phyloP scores from a whole-genome alignment of 2,113 vertebrate genomes.

The Melanerpes formicivorus region DNA sequence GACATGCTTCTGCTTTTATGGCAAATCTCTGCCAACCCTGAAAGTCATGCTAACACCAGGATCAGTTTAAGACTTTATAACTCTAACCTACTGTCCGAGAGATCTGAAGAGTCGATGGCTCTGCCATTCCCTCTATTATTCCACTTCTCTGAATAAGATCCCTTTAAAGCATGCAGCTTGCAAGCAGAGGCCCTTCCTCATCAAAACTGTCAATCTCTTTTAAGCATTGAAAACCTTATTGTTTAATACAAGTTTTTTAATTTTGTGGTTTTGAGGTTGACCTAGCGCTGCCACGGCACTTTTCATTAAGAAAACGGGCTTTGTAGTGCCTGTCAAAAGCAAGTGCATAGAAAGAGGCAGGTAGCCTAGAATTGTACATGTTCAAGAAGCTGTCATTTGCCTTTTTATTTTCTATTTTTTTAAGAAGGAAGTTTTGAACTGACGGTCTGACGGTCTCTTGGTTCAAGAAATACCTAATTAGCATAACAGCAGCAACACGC shows the following conservation, averaged over 20 bases:
- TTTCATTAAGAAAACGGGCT: not conserved
- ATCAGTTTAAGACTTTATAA: not conserved
- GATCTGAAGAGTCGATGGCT: not conserved
- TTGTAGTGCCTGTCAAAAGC: not conserved
- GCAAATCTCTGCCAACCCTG: not conserved
- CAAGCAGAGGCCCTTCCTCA: not conserved
- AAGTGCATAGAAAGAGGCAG: not conserved
- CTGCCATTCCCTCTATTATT: not conserved
- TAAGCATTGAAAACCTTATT: not conserved
- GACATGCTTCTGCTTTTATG: not conserved
- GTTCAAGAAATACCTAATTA: slow-evolving; percentile 47
- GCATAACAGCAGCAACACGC: slow-evolving; percentile 31
- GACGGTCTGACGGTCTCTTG: slow-evolving; percentile 13
- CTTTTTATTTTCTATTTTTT: not conserved
- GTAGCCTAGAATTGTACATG: not conserved
- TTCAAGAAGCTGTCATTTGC: not conserved
- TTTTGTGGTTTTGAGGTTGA: not conserved
- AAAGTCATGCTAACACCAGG: not conserved
- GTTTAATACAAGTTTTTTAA: not conserved
- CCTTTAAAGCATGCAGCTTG: not conserved
- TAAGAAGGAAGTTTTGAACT: slow-evolving; percentile 14
- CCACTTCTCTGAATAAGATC: not conserved
- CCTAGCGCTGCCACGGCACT: not conserved
- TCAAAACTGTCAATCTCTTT: not conserved
- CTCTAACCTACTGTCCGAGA: too few species aligned